Evolutionary conservation across 2,113 vertebrate species (phyloP), one percentile per base, ranked within the genome.

Genomic region (Piliocolobus tephrosceles): DNA sequence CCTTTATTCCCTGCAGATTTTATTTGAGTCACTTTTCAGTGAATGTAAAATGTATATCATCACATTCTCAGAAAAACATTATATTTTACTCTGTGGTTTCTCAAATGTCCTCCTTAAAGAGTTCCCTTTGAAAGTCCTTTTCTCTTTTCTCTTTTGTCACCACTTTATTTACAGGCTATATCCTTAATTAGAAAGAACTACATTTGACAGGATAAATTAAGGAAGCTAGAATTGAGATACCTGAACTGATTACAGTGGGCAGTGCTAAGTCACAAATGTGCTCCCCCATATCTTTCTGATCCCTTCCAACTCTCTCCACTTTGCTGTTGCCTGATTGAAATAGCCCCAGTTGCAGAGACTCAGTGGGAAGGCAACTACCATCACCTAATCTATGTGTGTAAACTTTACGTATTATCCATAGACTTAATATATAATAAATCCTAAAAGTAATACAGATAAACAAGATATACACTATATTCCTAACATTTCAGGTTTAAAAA

Each of bases 141-240:
- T n/a, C 35, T 90, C 20, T 27, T 4, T 79, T 94, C 47, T 94
- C 22, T 84, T 81, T 66, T 70, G 84, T 75, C n/a, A 55, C 25
- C 35, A 50, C 13, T 70, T 96, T 92, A 40, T 90, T 97, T 90
- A 57, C 70, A 94, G 38, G 7, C 78, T 90, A 32, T 27, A 79
- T 84, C 78, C 23, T 94, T 91, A 90, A 92, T 96, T 88, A 90
- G 40, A 90, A 92, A 85, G 55, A 96, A 68, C 66, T 92, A 10
- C 45, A 72, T 81, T 96, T 78, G 90, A 94, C 72, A 85, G 72
- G 20, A 35, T 57, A 90, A 66, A 94, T 82, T 75, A 90, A 90
- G 30, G 68, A 68, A 94, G 5, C 40, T 76, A 35, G 35, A 84
- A 52, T 87, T n/a, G 30, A 90, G 90, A 72, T 20, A 16, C 35